Evolutionary conservation across 2,797 vertebrate species (phyloP).

Genomic region (Leptodactylus fallax): DNA sequence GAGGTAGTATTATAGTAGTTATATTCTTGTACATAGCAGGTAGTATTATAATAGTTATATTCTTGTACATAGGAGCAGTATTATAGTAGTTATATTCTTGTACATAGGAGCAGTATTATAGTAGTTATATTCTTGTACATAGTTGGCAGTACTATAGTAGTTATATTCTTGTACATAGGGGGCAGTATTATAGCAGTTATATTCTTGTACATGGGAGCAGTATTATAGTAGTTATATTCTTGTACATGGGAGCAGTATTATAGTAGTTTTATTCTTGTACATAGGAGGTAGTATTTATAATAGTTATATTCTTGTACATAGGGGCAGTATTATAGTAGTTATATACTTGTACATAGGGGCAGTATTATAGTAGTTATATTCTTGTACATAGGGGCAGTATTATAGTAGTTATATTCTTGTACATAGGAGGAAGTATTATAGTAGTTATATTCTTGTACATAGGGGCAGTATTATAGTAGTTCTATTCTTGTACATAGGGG

Average conservation of each 20-base stretch:
- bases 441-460: slow-evolving; percentile 15
- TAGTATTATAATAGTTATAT: not conserved
- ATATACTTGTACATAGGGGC: not conserved
- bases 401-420: slow-evolving; percentile 26
- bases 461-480: slow-evolving; percentile 14
- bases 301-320: slow-evolving; percentile 11
- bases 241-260: not conserved
- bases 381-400: slow-evolving; percentile 1
- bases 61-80: no score
- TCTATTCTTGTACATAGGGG: slow-evolving; percentile 3
- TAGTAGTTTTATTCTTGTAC: not conserved
- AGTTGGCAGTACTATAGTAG: no score
- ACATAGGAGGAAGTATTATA: slow-evolving; percentile 2
- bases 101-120: no score
- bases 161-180: no score
- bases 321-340: not conserved
- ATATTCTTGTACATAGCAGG: not conserved
- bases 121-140: no score
- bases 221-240: slow-evolving; percentile 18
- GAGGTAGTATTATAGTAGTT: not conserved
- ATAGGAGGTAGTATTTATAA: slow-evolving; percentile 1
- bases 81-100: no score
- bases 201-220: not conserved
- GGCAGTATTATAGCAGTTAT: no score
- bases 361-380: slow-evolving; percentile 25